These are phyloP conservation scores for Chloroceryle inda DNA, from an alignment of 2,797 vertebrate genomes.

Conservation along the genomic window DNA sequence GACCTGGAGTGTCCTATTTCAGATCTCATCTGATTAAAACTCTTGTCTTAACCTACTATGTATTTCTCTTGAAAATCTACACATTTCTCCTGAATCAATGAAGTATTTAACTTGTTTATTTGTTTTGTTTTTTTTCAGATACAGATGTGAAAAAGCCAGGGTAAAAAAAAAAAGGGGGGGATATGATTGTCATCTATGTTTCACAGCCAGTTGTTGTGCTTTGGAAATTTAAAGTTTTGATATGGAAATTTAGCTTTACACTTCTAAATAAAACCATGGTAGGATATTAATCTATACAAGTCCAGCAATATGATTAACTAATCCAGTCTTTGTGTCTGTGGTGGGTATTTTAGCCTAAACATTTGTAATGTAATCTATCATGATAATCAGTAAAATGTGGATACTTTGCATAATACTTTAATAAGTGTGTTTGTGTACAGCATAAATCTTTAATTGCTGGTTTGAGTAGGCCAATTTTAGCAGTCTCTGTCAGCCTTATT, in stretches of 20 bases:
- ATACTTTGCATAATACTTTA: constrained; percentile 69
- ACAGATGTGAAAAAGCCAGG: neutral
- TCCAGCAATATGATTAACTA: constrained; percentile 54
- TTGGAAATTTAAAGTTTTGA: constrained; percentile 4
- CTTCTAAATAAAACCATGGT: constrained; percentile 28
- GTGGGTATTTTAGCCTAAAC: constrained; percentile 10
- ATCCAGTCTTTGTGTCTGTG: constrained; percentile 51
- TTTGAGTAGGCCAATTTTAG: constrained; percentile 8
- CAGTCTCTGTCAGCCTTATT: constrained; percentile 35
- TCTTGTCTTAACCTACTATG: neutral
- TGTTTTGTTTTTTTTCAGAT: neutral
- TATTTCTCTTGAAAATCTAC: neutral
- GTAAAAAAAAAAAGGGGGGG: neutral
- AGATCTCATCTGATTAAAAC: neutral
- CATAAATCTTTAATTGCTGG: constrained; percentile 54
- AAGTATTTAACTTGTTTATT: neutral
- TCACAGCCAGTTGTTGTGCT: constrained; percentile 19
- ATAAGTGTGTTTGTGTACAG: constrained; percentile 31
- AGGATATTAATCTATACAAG: constrained; percentile 36
- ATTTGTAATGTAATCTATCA: constrained; percentile 57
- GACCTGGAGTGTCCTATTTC: neutral
- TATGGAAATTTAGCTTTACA: constrained; percentile 33
- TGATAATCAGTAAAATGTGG: constrained; percentile 62
- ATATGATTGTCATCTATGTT: neutral
- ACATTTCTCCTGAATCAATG: neutral